phyloP scores from a whole-genome alignment of 2,888 invertebrate species.

The Lasioglossum pauxillum region DNA sequence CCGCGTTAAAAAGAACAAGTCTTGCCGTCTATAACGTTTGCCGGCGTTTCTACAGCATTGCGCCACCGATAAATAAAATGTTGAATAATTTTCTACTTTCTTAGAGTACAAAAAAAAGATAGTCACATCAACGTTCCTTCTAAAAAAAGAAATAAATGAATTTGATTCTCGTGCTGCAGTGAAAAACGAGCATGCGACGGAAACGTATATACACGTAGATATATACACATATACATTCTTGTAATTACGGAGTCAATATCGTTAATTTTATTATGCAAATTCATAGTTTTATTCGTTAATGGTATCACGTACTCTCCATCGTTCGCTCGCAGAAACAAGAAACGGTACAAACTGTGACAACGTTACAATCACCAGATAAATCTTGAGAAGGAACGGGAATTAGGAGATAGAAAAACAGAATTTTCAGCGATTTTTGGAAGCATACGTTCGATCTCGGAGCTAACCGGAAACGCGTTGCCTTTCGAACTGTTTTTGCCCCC shows the following conservation, averaged over 20 bases:
- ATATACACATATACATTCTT: slow-evolving; percentile 15
- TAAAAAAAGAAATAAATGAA: neutral
- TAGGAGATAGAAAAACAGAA: slow-evolving; percentile 41
- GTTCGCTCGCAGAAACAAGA: slow-evolving; percentile 54
- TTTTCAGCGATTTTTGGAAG: slow-evolving; percentile 54
- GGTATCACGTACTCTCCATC: slow-evolving; percentile 57
- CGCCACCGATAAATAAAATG: neutral
- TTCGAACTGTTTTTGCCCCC: slow-evolving; percentile 18
- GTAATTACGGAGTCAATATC: slow-evolving; percentile 50
- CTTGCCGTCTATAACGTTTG: neutral
- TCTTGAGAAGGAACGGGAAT: slow-evolving; percentile 28
- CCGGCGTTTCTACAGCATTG: neutral
- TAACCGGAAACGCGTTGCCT: slow-evolving; percentile 36
- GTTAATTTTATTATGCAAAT: slow-evolving; percentile 74
- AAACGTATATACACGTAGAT: slow-evolving; percentile 4
- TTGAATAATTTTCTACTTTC: neutral
- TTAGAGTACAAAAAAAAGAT: neutral
- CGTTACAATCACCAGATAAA: slow-evolving; percentile 43
- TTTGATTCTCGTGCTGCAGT: neutral
- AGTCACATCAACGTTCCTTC: slow-evolving; percentile 7
- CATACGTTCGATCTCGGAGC: slow-evolving; percentile 43
- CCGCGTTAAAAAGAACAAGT: neutral
- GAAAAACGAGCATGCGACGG: slow-evolving; percentile 20
- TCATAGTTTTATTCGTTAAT: slow-evolving; percentile 69
- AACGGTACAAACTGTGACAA: slow-evolving; percentile 29